phyloP scores from a whole-genome alignment of 2,797 vertebrate species.

The Neosilurus hyrtlii region DNA sequence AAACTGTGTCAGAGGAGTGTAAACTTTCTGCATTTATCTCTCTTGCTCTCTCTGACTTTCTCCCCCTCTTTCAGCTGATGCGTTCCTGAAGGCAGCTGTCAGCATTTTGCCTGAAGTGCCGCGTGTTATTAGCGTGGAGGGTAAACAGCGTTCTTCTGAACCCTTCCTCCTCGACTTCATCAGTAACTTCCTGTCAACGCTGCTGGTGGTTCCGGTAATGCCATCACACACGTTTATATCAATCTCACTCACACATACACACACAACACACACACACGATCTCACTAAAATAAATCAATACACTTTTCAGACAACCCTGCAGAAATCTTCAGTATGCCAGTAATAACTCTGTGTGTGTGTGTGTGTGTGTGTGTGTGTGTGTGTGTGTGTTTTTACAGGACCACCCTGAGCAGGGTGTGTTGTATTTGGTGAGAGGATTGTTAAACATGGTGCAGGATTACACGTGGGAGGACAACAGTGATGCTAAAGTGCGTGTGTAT shows the following conservation, averaged over 20 bases:
- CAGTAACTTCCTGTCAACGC: constrained; percentile 87
- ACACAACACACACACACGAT: too few relatives aligned
- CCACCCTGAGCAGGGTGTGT: constrained; percentile 92
- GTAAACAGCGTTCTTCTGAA: constrained; percentile 89
- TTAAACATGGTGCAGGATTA: constrained; percentile 97
- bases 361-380: constrained; percentile 35
- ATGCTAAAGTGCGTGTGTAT: constrained; percentile 89
- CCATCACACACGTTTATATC: too few relatives aligned
- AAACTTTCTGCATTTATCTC: background rate
- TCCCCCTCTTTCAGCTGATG: constrained; percentile 79
- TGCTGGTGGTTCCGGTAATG: constrained; percentile 90
- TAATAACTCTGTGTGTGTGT: constrained; percentile 16
- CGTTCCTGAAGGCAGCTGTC: constrained; percentile 93
- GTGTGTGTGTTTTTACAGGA: constrained; percentile 72
- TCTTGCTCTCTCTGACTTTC: background rate
- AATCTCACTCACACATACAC: too few relatives aligned
- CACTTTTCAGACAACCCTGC: background rate
- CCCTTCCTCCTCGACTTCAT: constrained; percentile 91
- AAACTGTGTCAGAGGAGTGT: too few relatives aligned
- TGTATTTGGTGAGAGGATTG: constrained; percentile 90
- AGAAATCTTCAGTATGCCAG: too few relatives aligned
- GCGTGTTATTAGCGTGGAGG: constrained; percentile 87
- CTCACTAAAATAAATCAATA: background rate
- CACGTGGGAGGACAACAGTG: constrained; percentile 91
- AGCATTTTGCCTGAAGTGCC: constrained; percentile 90